These are phyloP conservation scores for Siniperca scherzeri DNA, from an alignment of 2,797 vertebrate species.

Conservation along the genomic window DNA sequence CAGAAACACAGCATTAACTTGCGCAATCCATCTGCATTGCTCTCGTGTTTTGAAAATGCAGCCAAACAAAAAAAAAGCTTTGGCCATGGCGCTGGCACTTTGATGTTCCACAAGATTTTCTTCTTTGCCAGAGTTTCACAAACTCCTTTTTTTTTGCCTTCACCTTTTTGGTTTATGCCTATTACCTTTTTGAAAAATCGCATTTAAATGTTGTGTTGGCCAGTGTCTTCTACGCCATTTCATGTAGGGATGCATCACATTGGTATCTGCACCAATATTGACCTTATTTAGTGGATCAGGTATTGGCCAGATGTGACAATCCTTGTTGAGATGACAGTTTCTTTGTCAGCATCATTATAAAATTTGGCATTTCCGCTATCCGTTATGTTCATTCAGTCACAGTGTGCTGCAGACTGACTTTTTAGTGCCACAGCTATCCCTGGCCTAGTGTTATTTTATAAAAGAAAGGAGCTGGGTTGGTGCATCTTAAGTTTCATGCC, in stretches of 20 bases:
- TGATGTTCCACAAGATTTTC: neutral
- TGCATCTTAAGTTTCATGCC: neutral
- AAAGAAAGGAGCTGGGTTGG: neutral
- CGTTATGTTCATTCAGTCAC: neutral
- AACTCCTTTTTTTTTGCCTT: too few species aligned
- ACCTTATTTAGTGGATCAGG: neutral
- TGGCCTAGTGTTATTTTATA: neutral
- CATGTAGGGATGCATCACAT: neutral
- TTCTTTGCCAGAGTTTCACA: too few species aligned
- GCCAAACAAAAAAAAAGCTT: conserved; percentile 26
- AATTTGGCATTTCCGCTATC: neutral
- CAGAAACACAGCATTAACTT: conserved; percentile 15
- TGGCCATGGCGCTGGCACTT: neutral
- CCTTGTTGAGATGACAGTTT: neutral
- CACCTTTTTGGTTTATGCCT: neutral
- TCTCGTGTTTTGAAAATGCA: conserved; percentile 24
- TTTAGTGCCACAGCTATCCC: neutral
- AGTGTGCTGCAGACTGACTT: neutral
- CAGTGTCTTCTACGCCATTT: conserved; percentile 13
- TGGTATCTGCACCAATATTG: neutral
- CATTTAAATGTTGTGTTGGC: neutral
- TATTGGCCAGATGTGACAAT: too few species aligned
- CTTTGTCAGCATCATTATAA: neutral
- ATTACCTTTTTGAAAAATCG: conserved; percentile 1
- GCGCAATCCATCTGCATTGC: neutral